Evolutionary conservation across 2,888 invertebrate species (phyloP).

Genomic region (Luperina nickerlii): DNA sequence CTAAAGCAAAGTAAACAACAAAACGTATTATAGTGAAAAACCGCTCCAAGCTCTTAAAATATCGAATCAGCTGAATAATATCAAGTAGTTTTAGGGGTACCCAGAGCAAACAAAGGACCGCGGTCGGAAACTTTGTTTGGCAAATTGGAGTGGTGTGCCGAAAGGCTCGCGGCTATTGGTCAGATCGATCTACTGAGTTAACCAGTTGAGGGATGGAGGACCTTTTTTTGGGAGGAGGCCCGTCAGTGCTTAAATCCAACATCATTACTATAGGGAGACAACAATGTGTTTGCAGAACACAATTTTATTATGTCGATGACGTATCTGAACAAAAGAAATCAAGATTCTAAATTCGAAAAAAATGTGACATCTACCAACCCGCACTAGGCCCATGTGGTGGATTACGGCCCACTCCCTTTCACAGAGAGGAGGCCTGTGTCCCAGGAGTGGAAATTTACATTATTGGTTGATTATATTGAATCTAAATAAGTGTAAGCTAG

Average conservation of each 20-base stretch:
- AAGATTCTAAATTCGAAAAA: too few species aligned
- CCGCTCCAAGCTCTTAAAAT: neutral
- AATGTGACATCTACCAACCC: neutral
- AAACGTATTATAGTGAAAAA: slow-evolving; percentile 4
- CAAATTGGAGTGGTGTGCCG: slow-evolving; percentile 24
- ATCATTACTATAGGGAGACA: too few species aligned
- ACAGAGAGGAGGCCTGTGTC: too few species aligned
- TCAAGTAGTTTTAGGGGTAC: slow-evolving; percentile 17
- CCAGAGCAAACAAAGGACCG: slow-evolving; percentile 16
- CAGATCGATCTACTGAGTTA: slow-evolving; percentile 19
- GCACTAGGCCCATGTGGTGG: too few species aligned
- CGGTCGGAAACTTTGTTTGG: slow-evolving; percentile 37
- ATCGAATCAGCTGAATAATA: slow-evolving; percentile 9
- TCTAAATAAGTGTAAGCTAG: neutral
- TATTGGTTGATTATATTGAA: neutral
- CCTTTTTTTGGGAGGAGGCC: neutral
- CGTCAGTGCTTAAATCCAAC: neutral
- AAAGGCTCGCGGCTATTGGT: slow-evolving; percentile 37
- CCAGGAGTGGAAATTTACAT: too few species aligned
- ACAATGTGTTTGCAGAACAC: neutral
- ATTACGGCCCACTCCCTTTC: too few species aligned
- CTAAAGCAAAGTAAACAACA: too few species aligned
- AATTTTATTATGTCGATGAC: neutral
- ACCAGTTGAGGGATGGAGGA: neutral
- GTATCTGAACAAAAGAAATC: too few species aligned